Evolutionary conservation across 2,113 vertebrate genomes (phyloP).

Genomic region (Sylvia atricapilla): DNA sequence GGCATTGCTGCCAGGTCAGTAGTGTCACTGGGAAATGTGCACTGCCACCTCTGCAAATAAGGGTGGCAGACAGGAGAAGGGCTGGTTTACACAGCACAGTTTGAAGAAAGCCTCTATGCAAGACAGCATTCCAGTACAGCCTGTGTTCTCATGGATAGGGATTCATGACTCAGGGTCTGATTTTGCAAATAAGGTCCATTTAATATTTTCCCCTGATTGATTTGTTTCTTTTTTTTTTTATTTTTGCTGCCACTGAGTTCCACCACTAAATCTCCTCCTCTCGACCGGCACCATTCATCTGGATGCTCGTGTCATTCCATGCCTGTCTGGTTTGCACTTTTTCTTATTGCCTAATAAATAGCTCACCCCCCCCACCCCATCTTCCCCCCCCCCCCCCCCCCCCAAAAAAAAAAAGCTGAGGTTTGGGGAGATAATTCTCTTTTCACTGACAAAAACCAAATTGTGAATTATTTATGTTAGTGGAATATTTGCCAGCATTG

Average conservation of each 20-base stretch:
- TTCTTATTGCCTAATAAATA: neutral
- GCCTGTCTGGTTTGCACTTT: neutral
- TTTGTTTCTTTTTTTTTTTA: neutral
- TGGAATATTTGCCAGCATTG: neutral
- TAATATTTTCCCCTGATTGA: neutral
- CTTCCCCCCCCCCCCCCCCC: no score
- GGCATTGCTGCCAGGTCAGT: neutral
- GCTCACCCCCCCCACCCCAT: neutral
- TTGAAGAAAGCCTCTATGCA: accelerated
- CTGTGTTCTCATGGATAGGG: neutral
- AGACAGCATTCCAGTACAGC: neutral
- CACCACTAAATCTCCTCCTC: neutral
- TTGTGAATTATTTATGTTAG: neutral
- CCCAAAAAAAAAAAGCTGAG: no score
- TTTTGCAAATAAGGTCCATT: neutral
- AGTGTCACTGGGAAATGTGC: neutral
- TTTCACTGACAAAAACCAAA: neutral
- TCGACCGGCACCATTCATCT: neutral
- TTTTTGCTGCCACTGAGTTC: neutral
- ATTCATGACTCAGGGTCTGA: neutral
- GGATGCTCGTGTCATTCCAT: accelerated
- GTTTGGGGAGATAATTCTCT: neutral
- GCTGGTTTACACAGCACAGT: accelerated
- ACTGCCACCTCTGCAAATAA: neutral
- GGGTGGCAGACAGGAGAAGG: neutral